Evolutionary conservation across 2,113 vertebrate genomes (phyloP).

Genomic region (Danionella cerebrum): DNA sequence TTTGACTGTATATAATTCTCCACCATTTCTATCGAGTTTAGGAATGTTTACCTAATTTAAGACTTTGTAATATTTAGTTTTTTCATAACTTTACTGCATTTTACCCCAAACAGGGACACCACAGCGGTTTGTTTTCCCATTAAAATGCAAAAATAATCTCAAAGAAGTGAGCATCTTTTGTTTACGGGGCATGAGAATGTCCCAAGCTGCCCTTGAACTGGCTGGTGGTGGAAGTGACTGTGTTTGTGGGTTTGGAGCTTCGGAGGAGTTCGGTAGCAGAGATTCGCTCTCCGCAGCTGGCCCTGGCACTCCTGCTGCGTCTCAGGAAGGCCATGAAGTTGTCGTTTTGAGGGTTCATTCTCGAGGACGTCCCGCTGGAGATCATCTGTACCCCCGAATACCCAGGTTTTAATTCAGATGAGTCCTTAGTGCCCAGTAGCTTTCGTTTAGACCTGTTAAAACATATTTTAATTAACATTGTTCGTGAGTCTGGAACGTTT

Average conservation of each 20-base stretch:
- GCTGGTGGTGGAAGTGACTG: slow-evolving; percentile 32
- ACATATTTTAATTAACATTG: too few relatives aligned
- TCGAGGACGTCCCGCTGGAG: slow-evolving; percentile 26
- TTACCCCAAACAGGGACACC: too few relatives aligned
- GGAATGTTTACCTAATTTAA: too few relatives aligned
- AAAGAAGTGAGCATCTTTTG: background rate
- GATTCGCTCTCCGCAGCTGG: slow-evolving; percentile 58
- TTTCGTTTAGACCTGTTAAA: slow-evolving; percentile 75
- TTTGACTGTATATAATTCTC: too few relatives aligned
- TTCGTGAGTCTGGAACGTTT: too few relatives aligned
- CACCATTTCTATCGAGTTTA: too few relatives aligned
- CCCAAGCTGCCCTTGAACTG: slow-evolving; percentile 21
- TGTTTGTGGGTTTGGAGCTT: slow-evolving; percentile 75
- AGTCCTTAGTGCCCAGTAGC: slow-evolving; percentile 70
- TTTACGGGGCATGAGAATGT: slow-evolving; percentile 28
- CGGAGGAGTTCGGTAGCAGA: slow-evolving; percentile 78
- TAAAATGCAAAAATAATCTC: too few relatives aligned
- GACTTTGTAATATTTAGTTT: too few relatives aligned
- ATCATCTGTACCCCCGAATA: slow-evolving; percentile 42
- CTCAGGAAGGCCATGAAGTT: slow-evolving; percentile 83
- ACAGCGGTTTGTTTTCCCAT: too few relatives aligned
- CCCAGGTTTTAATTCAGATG: slow-evolving; percentile 59
- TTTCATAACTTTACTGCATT: too few relatives aligned
- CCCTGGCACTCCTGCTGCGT: slow-evolving; percentile 72
- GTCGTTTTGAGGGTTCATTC: slow-evolving; percentile 70